These are phyloP conservation scores for Drosophila lacertosa DNA, from an alignment of 1,140 invertebrate species.

Conservation along the genomic window DNA sequence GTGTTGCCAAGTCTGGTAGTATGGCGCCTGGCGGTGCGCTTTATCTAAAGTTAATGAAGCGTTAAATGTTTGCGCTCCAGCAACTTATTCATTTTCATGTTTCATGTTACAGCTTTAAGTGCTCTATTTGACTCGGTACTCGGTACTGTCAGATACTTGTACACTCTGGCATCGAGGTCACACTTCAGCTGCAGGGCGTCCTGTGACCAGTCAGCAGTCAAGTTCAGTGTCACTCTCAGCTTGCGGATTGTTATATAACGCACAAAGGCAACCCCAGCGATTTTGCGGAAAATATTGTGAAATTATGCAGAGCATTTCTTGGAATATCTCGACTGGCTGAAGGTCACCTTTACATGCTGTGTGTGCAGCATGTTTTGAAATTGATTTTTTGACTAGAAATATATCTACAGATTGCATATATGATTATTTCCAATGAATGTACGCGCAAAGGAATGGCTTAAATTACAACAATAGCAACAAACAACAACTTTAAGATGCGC, in stretches of 20 bases:
- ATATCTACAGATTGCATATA: constrained; percentile 11
- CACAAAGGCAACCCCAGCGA: constrained; percentile 51
- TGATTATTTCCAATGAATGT: constrained; percentile 25
- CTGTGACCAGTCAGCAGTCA: constrained; percentile 15
- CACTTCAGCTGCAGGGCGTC: constrained; percentile 62
- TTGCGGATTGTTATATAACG: constrained; percentile 67
- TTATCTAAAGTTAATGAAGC: constrained; percentile 82
- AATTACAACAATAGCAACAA: constrained; percentile 1
- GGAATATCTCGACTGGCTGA: constrained; percentile 36
- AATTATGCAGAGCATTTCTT: constrained; percentile 62
- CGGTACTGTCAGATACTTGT: constrained; percentile 21
- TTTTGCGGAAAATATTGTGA: constrained; percentile 47
- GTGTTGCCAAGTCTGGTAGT: constrained; percentile 16
- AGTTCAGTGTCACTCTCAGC: constrained; percentile 65
- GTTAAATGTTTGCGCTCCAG: constrained; percentile 81
- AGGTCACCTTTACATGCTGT: constrained; percentile 58
- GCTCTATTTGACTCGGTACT: constrained; percentile 66
- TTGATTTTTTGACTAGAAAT: constrained; percentile 11
- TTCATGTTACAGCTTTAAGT: constrained; percentile 73
- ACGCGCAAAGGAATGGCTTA: constrained; percentile 16
- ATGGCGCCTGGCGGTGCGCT: constrained; percentile 54
- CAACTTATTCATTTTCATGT: constrained; percentile 81
- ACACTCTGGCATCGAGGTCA: constrained; percentile 59
- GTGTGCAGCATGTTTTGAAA: background rate
- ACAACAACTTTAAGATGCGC: background rate